These are phyloP conservation scores for Epizoanthus ramosus DNA, from an alignment of 92 coral and sea anemone species.

Conservation along the genomic window DNA sequence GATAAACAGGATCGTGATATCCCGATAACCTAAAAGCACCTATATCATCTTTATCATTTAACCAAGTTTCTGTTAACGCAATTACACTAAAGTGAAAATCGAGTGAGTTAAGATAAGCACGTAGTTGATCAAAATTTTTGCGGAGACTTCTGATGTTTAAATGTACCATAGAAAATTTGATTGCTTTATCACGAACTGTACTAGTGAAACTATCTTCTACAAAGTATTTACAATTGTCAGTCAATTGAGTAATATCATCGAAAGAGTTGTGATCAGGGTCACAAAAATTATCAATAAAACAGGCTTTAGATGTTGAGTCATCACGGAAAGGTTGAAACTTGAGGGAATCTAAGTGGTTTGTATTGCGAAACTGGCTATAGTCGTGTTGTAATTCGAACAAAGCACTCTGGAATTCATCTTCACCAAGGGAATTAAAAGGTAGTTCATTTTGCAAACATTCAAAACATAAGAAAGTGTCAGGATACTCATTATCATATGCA, in stretches of 20 bases:
- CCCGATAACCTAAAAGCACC: too few species aligned
- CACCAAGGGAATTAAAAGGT: constrained; percentile 1
- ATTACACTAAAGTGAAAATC: background rate
- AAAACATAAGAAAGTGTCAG: background rate
- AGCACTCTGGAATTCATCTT: background rate
- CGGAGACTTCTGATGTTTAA: constrained; percentile 4
- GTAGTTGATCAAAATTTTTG: background rate
- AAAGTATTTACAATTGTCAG: background rate
- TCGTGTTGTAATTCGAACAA: background rate
- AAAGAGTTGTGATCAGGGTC: background rate
- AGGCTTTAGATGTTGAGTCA: too few species aligned
- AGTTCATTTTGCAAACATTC: background rate
- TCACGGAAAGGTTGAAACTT: too few species aligned
- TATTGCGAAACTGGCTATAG: too few species aligned
- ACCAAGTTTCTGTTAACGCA: background rate
- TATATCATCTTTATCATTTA: background rate
- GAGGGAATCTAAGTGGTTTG: too few species aligned
- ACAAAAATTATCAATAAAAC: background rate
- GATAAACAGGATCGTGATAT: background rate
- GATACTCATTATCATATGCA: background rate
- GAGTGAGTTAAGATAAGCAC: background rate
- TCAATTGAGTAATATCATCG: background rate
- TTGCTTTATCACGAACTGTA: constrained; percentile 9
- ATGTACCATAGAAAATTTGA: background rate
- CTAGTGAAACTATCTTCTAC: background rate